Evolutionary conservation across 2,888 invertebrate species (phyloP), one percentile per base, ranked within the genome.

Genomic region (Epirrhoe tristata): DNA sequence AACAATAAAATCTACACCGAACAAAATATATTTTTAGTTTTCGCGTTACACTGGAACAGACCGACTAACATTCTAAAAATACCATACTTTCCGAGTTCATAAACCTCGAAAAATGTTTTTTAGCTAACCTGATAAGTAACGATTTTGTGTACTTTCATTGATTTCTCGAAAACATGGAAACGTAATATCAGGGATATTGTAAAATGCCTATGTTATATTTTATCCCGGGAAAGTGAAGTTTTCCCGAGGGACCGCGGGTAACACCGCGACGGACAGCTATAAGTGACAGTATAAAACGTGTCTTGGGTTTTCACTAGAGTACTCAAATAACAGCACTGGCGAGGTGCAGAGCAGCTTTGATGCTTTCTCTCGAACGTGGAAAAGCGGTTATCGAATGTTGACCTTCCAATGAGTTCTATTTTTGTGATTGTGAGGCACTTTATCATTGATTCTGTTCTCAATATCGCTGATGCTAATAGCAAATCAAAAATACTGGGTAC

Each of bases 11-110:
- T 48, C 6, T 48, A 54, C 48, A 53, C 58, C 12, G 48, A 51
- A 50, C 34, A 54, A 34, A 53, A 52, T 58, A 14, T 14, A 14
- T 46, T 7, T 31, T 46, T 48, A 53, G 34, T 36, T 48, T 59
- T 64, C 50, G 64, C 64, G 58, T 10, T 50, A 34, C 39, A 39
- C 55, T 59, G 39, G 16, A 59, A 55, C 43, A 63, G 14, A 46
- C 52, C 32, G 57, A 58, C 46, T 43, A 59, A 10, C 50, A 58
- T 50, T 64, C 65, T 65, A 53, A 51, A 65, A 55, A 58, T 64
- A 64, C 7, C 36, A 64, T 64, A 50, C 31, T 55, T 51, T 58
- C 36, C 1, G 59, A 65, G 64, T 65, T 65, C 64, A 65, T 54
- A 17, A 55, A 55, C 54, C 64, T 58, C 55, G 50, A 59, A 58